Conservation (phyloP, 2,113 vertebrate species). For the Empidonax alnorum region DNA sequence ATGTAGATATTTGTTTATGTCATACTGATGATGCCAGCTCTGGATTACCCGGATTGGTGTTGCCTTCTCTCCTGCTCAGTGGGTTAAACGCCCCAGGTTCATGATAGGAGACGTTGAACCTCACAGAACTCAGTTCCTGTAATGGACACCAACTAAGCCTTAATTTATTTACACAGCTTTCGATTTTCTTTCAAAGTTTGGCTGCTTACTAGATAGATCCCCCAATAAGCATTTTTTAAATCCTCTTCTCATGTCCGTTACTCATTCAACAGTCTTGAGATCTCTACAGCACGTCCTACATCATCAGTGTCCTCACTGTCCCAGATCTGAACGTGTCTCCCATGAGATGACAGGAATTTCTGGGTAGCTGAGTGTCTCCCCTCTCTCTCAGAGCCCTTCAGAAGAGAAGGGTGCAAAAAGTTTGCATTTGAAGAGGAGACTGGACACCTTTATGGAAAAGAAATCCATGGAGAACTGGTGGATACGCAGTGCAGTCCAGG, state of each 20-base stretch:
- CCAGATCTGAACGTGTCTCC: rapidly evolving
- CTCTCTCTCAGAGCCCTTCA: not conserved
- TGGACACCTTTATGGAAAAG: not conserved
- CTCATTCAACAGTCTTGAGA: not conserved
- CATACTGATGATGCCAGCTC: not conserved
- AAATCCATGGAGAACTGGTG: not conserved
- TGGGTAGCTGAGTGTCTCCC: not conserved
- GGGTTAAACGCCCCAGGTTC: not conserved
- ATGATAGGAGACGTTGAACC: not conserved
- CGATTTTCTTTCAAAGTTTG: not conserved
- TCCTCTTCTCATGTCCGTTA: not conserved
- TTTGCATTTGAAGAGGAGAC: not conserved
- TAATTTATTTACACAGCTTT: not conserved
- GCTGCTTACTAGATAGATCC: not conserved
- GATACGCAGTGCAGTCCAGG: not conserved
- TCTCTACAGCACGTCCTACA: not conserved
- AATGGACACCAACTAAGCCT: not conserved
- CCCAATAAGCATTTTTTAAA: not conserved
- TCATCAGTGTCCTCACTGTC: not conserved
- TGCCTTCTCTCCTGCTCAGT: not conserved
- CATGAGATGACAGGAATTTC: not conserved
- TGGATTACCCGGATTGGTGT: not conserved
- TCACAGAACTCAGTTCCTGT: rapidly evolving
- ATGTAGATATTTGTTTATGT: not conserved
- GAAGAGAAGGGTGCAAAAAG: not conserved